Percentiles rank a stretch among this genome's conserved stretches.
These are phyloP conservation scores for Gymnogyps californianus DNA, from an alignment of 2,113 vertebrate species.

Conservation along the genomic window DNA sequence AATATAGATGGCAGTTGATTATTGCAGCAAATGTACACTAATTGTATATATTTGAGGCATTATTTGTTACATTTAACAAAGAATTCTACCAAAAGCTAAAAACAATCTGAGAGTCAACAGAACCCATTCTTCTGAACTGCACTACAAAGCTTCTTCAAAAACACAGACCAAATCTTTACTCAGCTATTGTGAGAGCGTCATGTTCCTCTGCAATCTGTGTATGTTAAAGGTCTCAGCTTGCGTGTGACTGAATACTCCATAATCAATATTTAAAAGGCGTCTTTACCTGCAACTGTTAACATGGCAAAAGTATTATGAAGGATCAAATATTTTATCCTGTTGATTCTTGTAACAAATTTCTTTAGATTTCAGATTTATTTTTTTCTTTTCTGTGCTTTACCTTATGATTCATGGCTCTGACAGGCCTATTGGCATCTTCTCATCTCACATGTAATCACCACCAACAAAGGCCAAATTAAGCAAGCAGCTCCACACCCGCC, in stretches of 20 bases:
- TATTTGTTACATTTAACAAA: not conserved
- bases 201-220: not conserved
- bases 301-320: rapidly evolving
- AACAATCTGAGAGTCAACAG: not conserved
- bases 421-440: not conserved
- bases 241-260: rapidly evolving
- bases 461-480: not conserved
- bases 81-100: not conserved
- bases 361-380: not conserved
- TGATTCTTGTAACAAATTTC: not conserved
- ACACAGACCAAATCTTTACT: not conserved
- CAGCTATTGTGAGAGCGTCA: not conserved
- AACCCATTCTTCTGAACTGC: not conserved
- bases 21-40: not conserved
- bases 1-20: not conserved
- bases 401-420: not conserved
- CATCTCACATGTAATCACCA: not conserved
- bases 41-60: not conserved
- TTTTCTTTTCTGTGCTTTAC: not conserved
- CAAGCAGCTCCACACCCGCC: not conserved
- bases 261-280: not conserved
- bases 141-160: not conserved
- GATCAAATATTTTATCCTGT: not conserved
- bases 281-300: not conserved
- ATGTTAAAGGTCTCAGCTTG: no score